Evolutionary conservation across 2,797 vertebrate genomes (phyloP).

Genomic region (Chlorospingus flavigularis): DNA sequence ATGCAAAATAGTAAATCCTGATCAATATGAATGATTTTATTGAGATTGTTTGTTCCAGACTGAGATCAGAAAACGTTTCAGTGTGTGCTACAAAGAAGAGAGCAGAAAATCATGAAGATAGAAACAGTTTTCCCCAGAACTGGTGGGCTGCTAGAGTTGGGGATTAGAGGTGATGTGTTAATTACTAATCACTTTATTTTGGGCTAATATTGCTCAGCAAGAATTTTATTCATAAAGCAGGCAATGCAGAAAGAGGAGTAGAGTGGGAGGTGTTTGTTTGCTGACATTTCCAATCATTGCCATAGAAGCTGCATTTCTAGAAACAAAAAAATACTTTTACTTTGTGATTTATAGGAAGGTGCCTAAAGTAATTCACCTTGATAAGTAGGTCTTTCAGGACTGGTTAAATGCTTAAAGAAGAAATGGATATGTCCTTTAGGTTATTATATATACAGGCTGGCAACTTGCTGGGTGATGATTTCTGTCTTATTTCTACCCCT

Average conservation of each 20-base stretch:
- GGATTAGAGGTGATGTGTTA: neutral
- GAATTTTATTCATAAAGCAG: neutral
- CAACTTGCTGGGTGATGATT: neutral
- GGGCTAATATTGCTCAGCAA: neutral
- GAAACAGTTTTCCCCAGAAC: neutral
- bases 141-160: neutral
- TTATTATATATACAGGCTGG: neutral
- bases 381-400: neutral
- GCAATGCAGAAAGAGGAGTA: neutral
- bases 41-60: neutral
- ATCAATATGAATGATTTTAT: neutral
- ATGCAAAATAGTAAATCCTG: neutral
- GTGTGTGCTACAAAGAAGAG: neutral
- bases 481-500: neutral
- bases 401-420: constrained; percentile 14
- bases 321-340: neutral
- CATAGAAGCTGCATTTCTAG: neutral
- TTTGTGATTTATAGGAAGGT: constrained; percentile 2
- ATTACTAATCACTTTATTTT: neutral
- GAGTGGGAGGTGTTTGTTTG: neutral
- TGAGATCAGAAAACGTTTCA: neutral
- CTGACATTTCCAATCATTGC: rapidly evolving
- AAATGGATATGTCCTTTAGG: neutral
- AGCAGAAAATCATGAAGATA: neutral
- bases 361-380: constrained; percentile 5